These are phyloP conservation scores for Dryoscopus gambensis DNA, from an alignment of 2,113 vertebrate species.

Conservation along the genomic window DNA sequence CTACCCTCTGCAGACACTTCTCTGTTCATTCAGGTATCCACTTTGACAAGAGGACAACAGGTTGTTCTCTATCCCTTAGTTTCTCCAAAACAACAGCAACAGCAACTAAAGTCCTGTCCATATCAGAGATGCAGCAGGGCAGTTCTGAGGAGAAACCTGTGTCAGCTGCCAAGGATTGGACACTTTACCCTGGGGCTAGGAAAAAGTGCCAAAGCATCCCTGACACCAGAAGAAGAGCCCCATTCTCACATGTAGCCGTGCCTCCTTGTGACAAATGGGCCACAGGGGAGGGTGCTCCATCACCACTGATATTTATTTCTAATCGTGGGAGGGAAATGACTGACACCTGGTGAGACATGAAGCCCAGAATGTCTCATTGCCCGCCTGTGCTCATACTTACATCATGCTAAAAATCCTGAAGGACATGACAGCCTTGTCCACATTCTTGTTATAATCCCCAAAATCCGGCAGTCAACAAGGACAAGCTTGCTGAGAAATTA, in stretches of 20 bases:
- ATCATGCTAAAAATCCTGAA: constrained; percentile 2
- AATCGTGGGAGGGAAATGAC: neutral
- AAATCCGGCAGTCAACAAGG: neutral
- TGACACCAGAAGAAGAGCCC: neutral
- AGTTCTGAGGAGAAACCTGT: neutral
- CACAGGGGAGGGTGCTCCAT: neutral
- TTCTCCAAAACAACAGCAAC: neutral
- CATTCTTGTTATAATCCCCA: neutral
- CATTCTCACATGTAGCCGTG: neutral
- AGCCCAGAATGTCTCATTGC: neutral
- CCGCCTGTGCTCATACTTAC: neutral
- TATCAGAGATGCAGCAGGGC: neutral
- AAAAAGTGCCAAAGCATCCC: neutral
- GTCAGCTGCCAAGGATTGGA: neutral
- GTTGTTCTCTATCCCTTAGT: neutral
- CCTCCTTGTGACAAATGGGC: neutral
- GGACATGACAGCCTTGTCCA: neutral
- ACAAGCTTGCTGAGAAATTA: neutral
- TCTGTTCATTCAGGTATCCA: neutral
- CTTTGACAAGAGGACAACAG: neutral
- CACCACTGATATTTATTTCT: neutral
- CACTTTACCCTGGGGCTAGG: neutral
- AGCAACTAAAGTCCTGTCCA: neutral
- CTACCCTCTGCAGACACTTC: neutral
- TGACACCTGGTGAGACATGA: neutral